Percentiles rank a stretch among this genome's conserved stretches.
Conservation (phyloP, 2,888 invertebrate species). For the Eupeodes latifasciatus region DNA sequence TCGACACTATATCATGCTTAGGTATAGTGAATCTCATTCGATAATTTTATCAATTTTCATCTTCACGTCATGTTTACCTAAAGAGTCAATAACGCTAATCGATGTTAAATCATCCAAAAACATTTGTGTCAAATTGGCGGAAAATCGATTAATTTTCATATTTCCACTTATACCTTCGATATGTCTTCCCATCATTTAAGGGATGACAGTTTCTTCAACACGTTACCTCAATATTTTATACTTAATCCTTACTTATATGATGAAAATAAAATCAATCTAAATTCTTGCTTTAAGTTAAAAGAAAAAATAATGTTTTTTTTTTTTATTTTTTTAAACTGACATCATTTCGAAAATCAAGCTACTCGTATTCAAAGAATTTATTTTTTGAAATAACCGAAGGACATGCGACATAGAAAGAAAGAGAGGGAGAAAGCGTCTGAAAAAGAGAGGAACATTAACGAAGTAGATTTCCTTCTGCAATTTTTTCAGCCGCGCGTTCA, state of each 20-base stretch:
- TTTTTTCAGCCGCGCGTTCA: background rate
- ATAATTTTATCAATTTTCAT: slow-evolving; percentile 20
- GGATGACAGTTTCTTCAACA: slow-evolving; percentile 5
- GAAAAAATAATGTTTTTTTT: background rate
- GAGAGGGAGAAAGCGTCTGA: too few relatives aligned
- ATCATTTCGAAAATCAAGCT: slow-evolving; percentile 16
- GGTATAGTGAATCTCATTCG: background rate
- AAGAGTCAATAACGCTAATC: slow-evolving; percentile 65
- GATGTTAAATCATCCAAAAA: slow-evolving; percentile 65
- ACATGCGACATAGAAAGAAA: background rate
- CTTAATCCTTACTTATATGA: background rate
- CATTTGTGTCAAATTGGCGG: slow-evolving; percentile 56
- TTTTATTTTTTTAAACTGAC: background rate
- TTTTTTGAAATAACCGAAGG: slow-evolving; percentile 5
- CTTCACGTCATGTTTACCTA: background rate
- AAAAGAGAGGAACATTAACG: background rate
- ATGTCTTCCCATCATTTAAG: background rate
- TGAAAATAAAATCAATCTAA: slow-evolving; percentile 39
- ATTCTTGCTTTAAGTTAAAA: slow-evolving; percentile 29
- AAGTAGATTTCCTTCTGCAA: slow-evolving; percentile 10
- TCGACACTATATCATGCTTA: too few relatives aligned
- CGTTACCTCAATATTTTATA: background rate
- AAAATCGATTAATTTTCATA: slow-evolving; percentile 69
- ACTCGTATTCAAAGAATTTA: slow-evolving; percentile 10
- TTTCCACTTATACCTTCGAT: background rate